Base-by-base conservation (phyloP, 2,888 invertebrate genomes). In the Nemoura dubitans region DNA sequence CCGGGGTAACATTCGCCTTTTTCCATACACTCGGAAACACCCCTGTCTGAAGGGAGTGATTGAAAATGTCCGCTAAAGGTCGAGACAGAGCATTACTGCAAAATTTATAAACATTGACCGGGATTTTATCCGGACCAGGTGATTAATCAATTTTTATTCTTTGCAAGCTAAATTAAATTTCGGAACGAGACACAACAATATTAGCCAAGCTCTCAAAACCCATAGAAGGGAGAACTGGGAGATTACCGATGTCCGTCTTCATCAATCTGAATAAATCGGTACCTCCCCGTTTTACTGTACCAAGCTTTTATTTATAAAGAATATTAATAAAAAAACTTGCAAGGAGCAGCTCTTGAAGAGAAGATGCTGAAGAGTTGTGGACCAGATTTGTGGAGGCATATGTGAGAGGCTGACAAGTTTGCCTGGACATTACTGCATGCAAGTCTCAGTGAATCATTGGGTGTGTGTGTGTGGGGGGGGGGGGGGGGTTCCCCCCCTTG, bases 1-100 rank as follows among this genome's bases (percentile, higher is more conserved):
- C 83, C 25, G 83, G 83, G 0, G 42, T 83, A 25, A 83, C 83
- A 26, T 83, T n/a, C 2, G 82, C 82, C 7, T 30, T 82, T n/a
- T 82, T 82, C 82, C 82, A 82, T 14, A 29, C 7, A 30, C 21
- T 82, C 16, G 82, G 82, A 30, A 82, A 82, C 6, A 30, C 30
- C n/a, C 82, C 82, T 82, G 82, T 21, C 29, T 30, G 29, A 10
- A 82, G 14, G 16, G 82, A 29, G 30, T 82, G 30, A 30, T 83
- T 83, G 83, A 83, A 83, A 25, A 83, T n/a, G 21, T 30, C 42
- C 6, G 83, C 36, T 10, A 83, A 26, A 25, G 83, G 83, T 3
- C 30, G 83, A 21, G 83, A 30, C 21, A 83, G 42, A 21, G 83
- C 42, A 16, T 26, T 6, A 5, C 83, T 30, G 30, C 83, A 83